Base-by-base conservation (phyloP, 2,888 invertebrate genomes). In the Anorthoa munda region DNA sequence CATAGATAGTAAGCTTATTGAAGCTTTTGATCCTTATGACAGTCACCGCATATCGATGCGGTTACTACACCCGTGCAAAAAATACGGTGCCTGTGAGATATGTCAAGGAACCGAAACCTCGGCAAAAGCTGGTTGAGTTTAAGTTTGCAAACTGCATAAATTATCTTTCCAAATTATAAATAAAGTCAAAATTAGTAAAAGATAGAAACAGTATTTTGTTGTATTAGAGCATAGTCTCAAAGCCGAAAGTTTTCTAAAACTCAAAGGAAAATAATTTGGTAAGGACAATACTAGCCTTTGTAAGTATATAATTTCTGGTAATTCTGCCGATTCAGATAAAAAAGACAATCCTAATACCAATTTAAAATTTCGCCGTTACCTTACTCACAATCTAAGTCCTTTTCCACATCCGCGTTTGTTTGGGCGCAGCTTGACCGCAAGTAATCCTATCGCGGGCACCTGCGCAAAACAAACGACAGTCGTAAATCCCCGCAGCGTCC, bases 371-470 rank as follows among this genome's bases (percentile, higher is more conserved):
- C n/a, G n/a, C 13, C 51, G 31, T 21, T 61, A 65, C 61, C 60
- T 39, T 58, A 12, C 48, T 75, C 39, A 66, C 13, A 4, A 51
- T 11, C 45, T 58, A 66, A 64, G 69, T 50, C 66, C 53, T 26
- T 75, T 74, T 71, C 56, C 70, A 64, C 69, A 67, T 65, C 66
- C 58, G 53, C 79, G 82, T 83, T 79, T 85, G 87, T 87, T 86
- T 80, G 80, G 74, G 66, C 75, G 77, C 75, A 84, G 90, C 87
- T 89, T 92, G 92, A 90, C 92, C 91, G 86, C 90, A 87, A 89
- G 87, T 91, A 91, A 91, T 91, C 91, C 91, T 87, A 89, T 87
- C 86, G 87, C 81, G 75, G 85, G 80, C 92, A 92, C 91, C 92
- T 92, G 92, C 87, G 89, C 88, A 74, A 87, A 89, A 90, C 83